Evolutionary conservation across 2,888 invertebrate genomes (phyloP).

Genomic region (Protophormia terraenovae): DNA sequence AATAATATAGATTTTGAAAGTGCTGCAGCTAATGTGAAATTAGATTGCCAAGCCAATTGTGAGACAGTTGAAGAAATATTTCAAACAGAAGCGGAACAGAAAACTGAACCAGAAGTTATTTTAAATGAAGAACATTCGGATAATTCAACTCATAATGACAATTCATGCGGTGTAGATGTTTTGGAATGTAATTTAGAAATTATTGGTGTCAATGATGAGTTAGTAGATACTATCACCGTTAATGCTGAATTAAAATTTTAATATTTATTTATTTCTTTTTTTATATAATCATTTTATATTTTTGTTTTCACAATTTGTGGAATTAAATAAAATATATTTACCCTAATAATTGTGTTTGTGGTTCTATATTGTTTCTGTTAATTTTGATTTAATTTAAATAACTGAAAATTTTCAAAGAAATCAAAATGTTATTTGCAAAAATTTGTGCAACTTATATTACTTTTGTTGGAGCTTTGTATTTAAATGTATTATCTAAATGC

Average conservation of each 20-base stretch:
- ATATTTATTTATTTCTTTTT: conserved; percentile 31
- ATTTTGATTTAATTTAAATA: too few species aligned
- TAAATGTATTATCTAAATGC: too few species aligned
- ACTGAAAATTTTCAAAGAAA: too few species aligned
- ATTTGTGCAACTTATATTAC: too few species aligned
- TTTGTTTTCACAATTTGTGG: background rate
- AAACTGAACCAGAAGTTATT: background rate
- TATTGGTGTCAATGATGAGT: conserved; percentile 71
- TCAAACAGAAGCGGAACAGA: background rate
- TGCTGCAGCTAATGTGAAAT: background rate
- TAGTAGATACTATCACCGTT: conserved; percentile 73
- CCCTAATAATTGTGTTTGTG: too few species aligned
- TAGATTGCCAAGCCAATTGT: background rate
- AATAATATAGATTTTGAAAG: conserved; percentile 27
- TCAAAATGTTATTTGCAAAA: too few species aligned
- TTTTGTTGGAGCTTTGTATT: too few species aligned
- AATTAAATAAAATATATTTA: background rate
- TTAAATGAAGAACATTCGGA: background rate
- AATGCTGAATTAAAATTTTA: conserved; percentile 74
- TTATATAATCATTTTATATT: background rate
- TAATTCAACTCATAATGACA: background rate
- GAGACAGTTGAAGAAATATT: background rate
- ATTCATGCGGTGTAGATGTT: background rate
- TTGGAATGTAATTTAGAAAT: conserved; percentile 74
- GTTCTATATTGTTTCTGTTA: too few species aligned